Evolutionary conservation across 2,797 vertebrate species (phyloP).

Genomic region (Oreochromis grahami): DNA sequence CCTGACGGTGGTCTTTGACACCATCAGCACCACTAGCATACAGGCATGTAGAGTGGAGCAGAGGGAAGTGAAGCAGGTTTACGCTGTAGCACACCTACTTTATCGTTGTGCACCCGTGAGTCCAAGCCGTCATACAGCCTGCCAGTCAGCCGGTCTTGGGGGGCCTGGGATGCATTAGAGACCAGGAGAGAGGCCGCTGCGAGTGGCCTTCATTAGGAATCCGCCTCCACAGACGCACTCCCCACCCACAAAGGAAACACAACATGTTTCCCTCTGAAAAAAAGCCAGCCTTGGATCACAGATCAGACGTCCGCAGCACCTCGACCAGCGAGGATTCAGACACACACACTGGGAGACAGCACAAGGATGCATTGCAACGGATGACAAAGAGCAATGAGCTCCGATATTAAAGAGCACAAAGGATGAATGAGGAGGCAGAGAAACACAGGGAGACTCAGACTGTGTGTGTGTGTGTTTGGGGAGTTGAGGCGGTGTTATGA

Average conservation of each 20-base stretch:
- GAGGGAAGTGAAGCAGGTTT: background rate
- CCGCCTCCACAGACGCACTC: background rate
- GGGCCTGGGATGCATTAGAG: constrained; percentile 73
- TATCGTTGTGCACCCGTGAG: background rate
- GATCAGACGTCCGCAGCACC: constrained; percentile 58
- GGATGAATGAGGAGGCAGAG: constrained; percentile 40
- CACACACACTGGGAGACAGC: background rate
- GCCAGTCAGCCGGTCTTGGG: constrained; percentile 36
- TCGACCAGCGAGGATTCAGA: constrained; percentile 27
- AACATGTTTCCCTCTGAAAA: constrained; percentile 68
- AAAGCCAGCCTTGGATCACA: constrained; percentile 70
- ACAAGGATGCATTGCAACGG: constrained; percentile 6
- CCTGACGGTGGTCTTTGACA: constrained; percentile 5
- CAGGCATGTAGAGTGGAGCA: background rate
- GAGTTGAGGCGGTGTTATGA: constrained; percentile 52
- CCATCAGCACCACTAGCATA: background rate
- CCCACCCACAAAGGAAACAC: constrained; percentile 64
- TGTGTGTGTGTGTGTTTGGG: constrained; percentile 24
- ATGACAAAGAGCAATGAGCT: constrained; percentile 69
- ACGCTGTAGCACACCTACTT: background rate
- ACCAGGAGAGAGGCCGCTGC: constrained; percentile 49
- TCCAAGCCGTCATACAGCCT: constrained; percentile 23
- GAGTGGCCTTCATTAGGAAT: constrained; percentile 60
- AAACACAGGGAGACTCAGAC: constrained; percentile 11
- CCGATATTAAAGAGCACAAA: constrained; percentile 64